A percentile compares a stretch with the other conserved stretches of the same genome.
phyloP scores from a whole-genome alignment of 2,888 invertebrate species.

The Elegia similella region DNA sequence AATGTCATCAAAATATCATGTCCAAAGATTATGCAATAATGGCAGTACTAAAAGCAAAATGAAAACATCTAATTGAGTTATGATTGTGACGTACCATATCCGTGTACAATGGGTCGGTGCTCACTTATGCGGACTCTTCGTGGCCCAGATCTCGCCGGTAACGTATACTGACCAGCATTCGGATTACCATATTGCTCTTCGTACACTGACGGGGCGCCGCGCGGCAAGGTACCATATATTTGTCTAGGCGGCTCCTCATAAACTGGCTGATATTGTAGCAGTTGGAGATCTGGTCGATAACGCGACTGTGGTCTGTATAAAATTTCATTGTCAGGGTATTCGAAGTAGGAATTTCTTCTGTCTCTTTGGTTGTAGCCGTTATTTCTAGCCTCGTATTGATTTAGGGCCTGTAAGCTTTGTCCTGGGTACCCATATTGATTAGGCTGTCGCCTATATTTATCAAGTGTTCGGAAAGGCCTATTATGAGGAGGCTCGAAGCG shows the following conservation, averaged over 20 bases:
- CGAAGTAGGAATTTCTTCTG: constrained; percentile 54
- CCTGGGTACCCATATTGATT: constrained; percentile 65
- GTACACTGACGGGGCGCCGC: constrained; percentile 35
- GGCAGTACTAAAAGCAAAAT: constrained; percentile 15
- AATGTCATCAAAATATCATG: not conserved
- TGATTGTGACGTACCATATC: constrained; percentile 64
- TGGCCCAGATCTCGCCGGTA: constrained; percentile 57
- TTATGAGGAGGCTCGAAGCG: constrained; percentile 65
- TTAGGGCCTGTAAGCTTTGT: constrained; percentile 65
- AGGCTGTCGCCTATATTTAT: constrained; percentile 62
- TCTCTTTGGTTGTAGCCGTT: constrained; percentile 39
- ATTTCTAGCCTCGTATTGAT: constrained; percentile 53
- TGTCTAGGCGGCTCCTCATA: constrained; percentile 49
- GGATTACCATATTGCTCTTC: constrained; percentile 38
- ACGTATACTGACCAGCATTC: constrained; percentile 52
- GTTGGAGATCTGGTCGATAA: constrained; percentile 30
- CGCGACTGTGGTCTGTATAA: constrained; percentile 39
- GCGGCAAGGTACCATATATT: constrained; percentile 58
- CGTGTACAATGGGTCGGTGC: constrained; percentile 61
- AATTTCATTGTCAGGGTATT: constrained; percentile 48
- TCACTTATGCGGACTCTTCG: constrained; percentile 73
- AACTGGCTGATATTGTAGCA: constrained; percentile 47
- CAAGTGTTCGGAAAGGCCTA: constrained; percentile 63
- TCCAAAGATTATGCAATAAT: not conserved
- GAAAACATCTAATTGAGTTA: constrained; percentile 19